Base-by-base conservation (phyloP, 64 coral and sea anemone genomes). In the Catalaphyllia jardinei region DNA sequence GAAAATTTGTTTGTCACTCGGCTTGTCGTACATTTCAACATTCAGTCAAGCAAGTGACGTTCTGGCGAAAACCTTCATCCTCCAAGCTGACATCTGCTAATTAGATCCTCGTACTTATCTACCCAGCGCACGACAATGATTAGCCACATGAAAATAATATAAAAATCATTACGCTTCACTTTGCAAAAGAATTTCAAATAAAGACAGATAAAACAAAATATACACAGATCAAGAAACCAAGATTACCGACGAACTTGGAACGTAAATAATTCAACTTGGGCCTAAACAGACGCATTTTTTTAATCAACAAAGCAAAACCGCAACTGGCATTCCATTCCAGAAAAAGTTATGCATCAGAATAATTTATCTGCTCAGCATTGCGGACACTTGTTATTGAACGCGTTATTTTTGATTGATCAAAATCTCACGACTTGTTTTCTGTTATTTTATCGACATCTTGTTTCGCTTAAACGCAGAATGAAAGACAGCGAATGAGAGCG, bases 41-140 rank as follows among this genome's bases (percentile, higher is more conserved):
- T 93, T 93, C 88, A 94, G 87, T 93, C 88, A 93, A 91, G 67
- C 82, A 94, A 78, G 76, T 97, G 95, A 94, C 95, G 91, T 78
- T 84, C 84, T 93, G 74, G 78, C 88, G 92, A 91, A 91, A 94
- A 93, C 81, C 86, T 91, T 93, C 88, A 94, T 76, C 75, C 62
- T 71, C 11, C 79, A 90, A 80, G 64, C 92, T 97, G 95, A 92
- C 95, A 97, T 92, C 65, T 88, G 78, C 88, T 97, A 97, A 97
- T 97, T 92, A 91, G 95, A 88, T 97, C 83, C 93, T 93, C 75
- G 90, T 90, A 89, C 87, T 86, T 93, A 83, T 85, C 83, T 93
- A 65, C 62, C 63, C 74, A 67, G 42, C 57, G 74, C 76, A 76
- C 42, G 86, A 92, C 80, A 72, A 84, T 87, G 57, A 92, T 92